Evolutionary conservation across 2,888 invertebrate species (phyloP).

Genomic region (Trachelus troglodyta): DNA sequence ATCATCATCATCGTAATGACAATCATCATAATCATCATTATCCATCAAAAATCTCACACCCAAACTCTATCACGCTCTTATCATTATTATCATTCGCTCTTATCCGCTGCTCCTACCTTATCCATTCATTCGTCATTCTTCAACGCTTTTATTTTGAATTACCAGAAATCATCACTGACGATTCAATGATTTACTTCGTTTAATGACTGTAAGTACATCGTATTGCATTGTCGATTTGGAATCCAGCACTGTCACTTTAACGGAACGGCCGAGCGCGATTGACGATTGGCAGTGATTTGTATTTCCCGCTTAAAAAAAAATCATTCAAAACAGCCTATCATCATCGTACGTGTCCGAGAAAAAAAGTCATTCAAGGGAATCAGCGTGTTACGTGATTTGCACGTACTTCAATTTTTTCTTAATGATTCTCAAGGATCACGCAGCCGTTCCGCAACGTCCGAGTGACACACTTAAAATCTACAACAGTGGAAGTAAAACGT

Average conservation of each 20-base stretch:
- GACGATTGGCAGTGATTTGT: conserved; percentile 45
- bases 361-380: not conserved
- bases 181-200: conserved; percentile 43
- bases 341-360: not conserved
- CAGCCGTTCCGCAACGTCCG: not conserved
- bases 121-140: not conserved
- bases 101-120: not conserved
- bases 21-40: not conserved
- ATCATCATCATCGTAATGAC: no score
- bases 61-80: conserved; percentile 15
- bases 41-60: not conserved
- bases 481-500: conserved; percentile 31
- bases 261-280: conserved; percentile 44
- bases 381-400: not conserved
- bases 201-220: conserved; percentile 61
- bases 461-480: conserved; percentile 33
- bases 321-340: not conserved
- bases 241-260: conserved; percentile 51
- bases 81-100: conserved; percentile 24
- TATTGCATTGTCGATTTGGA: conserved; percentile 64
- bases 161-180: conserved; percentile 43
- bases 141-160: conserved; percentile 8
- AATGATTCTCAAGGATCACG: not conserved
- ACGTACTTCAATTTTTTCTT: no score
- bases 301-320: not conserved